A percentile compares a stretch with the other conserved stretches of the same genome.
Conservation (phyloP, 1,140 invertebrate genomes). For the Bombus picipes region DNA sequence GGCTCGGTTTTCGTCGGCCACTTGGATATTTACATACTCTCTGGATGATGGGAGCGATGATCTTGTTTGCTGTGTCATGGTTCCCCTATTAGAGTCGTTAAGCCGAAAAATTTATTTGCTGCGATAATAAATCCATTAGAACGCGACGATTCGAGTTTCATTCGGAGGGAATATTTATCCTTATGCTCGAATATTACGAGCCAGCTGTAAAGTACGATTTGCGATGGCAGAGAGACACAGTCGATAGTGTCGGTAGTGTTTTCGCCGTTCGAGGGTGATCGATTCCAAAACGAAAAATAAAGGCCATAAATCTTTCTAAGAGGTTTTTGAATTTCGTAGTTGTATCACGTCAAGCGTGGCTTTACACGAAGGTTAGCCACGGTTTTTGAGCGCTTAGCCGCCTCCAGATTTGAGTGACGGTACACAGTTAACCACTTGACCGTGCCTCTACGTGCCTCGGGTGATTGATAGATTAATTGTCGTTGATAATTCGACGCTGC, state of each 20-base stretch:
- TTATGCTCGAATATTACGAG: background rate
- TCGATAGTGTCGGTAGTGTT: background rate
- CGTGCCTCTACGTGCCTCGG: constrained; percentile 71
- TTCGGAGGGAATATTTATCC: constrained; percentile 34
- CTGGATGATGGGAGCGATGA: constrained; percentile 79
- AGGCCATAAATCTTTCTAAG: constrained; percentile 77
- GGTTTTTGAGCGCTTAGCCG: constrained; percentile 77
- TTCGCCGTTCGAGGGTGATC: background rate
- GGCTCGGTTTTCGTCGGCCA: constrained; percentile 66
- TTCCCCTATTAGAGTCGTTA: constrained; percentile 82
- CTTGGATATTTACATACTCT: constrained; percentile 81
- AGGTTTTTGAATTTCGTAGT: constrained; percentile 69
- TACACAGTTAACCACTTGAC: constrained; percentile 83
- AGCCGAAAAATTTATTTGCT: constrained; percentile 81
- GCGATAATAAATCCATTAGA: constrained; percentile 83
- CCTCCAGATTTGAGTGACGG: constrained; percentile 78
- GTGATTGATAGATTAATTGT: constrained; percentile 82
- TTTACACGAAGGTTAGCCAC: constrained; percentile 79
- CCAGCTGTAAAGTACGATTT: no score
- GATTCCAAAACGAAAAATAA: constrained; percentile 55
- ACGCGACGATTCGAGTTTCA: constrained; percentile 63
- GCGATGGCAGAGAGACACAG: background rate
- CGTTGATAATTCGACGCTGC: constrained; percentile 48
- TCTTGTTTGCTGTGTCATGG: constrained; percentile 81
- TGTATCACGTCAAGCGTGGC: constrained; percentile 66